Percentiles rank a stretch among this genome's conserved stretches.
These are phyloP conservation scores for Scomber japonicus DNA, from an alignment of 2,113 vertebrate genomes.

Conservation along the genomic window DNA sequence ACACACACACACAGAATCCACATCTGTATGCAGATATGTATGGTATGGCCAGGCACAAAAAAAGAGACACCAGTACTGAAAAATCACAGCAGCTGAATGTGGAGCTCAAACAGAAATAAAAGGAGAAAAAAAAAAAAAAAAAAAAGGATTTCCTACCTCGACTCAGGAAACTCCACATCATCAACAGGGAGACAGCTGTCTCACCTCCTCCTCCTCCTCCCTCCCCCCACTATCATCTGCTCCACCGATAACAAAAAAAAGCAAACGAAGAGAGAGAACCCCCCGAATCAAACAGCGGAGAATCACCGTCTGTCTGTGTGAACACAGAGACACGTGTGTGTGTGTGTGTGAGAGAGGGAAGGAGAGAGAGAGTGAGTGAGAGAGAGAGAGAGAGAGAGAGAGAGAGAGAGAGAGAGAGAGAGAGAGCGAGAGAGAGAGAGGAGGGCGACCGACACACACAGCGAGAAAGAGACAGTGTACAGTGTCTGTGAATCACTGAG, in stretches of 20 bases:
- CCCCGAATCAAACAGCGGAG: conserved; percentile 53
- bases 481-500: conserved; percentile 61
- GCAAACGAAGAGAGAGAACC: conserved; percentile 22
- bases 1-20: background rate
- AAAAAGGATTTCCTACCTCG: conserved; percentile 68
- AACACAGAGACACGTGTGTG: conserved; percentile 41
- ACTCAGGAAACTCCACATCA: conserved; percentile 73
- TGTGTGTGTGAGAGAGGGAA: conserved; percentile 20
- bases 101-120: conserved; percentile 19
- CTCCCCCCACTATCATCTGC: conserved; percentile 51
- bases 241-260: conserved; percentile 42
- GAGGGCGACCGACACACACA: conserved; percentile 29
- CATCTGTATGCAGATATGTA: conserved; percentile 3
- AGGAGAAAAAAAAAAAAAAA: too few species aligned
- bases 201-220: conserved; percentile 60
- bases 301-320: conserved; percentile 40
- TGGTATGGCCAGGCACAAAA: background rate
- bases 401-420: background rate
- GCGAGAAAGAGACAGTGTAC: conserved; percentile 44
- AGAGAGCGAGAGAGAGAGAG: conserved; percentile 8
- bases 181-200: conserved; percentile 48
- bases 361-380: conserved; percentile 15
- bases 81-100: background rate
- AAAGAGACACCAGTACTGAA: background rate
- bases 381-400: too few species aligned